Evolutionary conservation across 2,888 invertebrate species (phyloP), one percentile per base, ranked within the genome.

Genomic region (Phoronis australis): DNA sequence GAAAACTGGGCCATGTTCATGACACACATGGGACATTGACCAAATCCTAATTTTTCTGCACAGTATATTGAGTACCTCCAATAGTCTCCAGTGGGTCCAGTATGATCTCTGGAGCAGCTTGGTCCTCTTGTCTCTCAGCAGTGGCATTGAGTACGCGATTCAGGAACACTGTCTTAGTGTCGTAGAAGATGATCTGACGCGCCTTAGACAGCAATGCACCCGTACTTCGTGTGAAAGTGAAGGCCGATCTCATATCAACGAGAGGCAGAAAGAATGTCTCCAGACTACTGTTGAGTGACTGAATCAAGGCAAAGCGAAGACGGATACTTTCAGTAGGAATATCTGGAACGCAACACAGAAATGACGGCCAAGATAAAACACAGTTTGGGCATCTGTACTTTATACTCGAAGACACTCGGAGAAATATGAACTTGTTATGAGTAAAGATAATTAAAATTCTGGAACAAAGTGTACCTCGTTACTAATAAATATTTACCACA

Each of bases 11-110:
- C n/a, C n/a, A n/a, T n/a, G n/a, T n/a, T n/a, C n/a, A n/a, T n/a
- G n/a, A n/a, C n/a, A n/a, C n/a, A n/a, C n/a, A n/a, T n/a, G n/a
- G n/a, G n/a, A n/a, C n/a, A n/a, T n/a, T n/a, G n/a, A n/a, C n/a
- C n/a, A n/a, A n/a, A n/a, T n/a, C n/a, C n/a, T n/a, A n/a, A n/a
- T n/a, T n/a, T n/a, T n/a, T n/a, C n/a, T n/a, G n/a, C n/a, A n/a
- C n/a, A n/a, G n/a, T n/a, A n/a, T n/a, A n/a, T n/a, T n/a, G n/a
- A n/a, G n/a, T 52, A 71, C 71, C 70, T 54, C 68, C 71, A 42
- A 77, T 67, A 48, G 55, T 64, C 49, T 73, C 73, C 18, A 77
- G 60, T 3, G 76, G 77, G 53, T 77, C 75, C 6, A 76, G 58
- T 2, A 64, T 67, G 31, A 77, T 69, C 50, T 76, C 76, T 3